phyloP scores from a whole-genome alignment of 2,888 invertebrate species.

The Pycnomerus fuliginosus region DNA sequence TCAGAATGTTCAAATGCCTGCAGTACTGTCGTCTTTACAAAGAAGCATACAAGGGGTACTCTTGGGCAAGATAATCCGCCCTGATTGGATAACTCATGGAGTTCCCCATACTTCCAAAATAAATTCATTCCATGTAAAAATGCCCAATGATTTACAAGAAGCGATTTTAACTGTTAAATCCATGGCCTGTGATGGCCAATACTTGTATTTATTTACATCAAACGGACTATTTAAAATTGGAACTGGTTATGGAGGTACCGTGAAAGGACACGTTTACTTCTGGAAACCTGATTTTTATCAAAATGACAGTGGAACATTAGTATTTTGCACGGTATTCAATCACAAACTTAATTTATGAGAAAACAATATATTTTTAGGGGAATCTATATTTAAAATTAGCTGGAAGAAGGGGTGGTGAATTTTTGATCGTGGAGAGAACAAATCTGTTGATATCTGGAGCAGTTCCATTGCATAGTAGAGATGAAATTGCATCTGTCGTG shows the following conservation, averaged over 20 bases:
- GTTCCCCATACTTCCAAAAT: constrained; percentile 76
- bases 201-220: constrained; percentile 81
- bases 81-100: constrained; percentile 88
- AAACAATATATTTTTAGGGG: constrained; percentile 55
- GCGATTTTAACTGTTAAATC: constrained; percentile 57
- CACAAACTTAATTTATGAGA: constrained; percentile 21
- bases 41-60: constrained; percentile 86
- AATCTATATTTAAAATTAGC: constrained; percentile 76
- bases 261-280: constrained; percentile 85
- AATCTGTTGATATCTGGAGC: constrained; percentile 56
- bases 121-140: constrained; percentile 63
- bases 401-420: constrained; percentile 55
- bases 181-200: constrained; percentile 87
- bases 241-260: constrained; percentile 90
- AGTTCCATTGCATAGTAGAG: constrained; percentile 50
- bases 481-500: constrained; percentile 57
- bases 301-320: constrained; percentile 81
- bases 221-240: constrained; percentile 90
- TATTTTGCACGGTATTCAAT: constrained; percentile 76
- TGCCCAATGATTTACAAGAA: constrained; percentile 56
- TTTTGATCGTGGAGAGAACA: constrained; percentile 59
- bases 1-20: constrained; percentile 84
- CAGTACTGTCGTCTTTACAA: constrained; percentile 81
- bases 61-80: constrained; percentile 78
- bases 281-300: constrained; percentile 81